A percentile compares a stretch with the other conserved stretches of the same genome.
Evolutionary conservation across 2,888 invertebrate genomes (phyloP).

Genomic region (Cataglyphis altisquamis): DNA sequence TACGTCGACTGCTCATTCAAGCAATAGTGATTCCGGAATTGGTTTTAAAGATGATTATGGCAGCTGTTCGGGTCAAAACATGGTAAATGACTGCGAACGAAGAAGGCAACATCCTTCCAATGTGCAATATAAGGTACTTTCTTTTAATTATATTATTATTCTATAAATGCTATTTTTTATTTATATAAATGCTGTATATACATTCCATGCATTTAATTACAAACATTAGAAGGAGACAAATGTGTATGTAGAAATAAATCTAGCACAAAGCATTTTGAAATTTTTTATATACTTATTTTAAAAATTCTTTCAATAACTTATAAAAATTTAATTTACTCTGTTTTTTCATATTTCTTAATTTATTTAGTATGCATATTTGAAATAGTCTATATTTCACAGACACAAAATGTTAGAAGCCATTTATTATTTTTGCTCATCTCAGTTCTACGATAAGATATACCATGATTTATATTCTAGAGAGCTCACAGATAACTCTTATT

Average conservation of each 20-base stretch:
- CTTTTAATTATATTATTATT: constrained; percentile 10
- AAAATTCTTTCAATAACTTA: neutral
- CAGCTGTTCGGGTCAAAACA: constrained; percentile 93
- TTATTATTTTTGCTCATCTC: neutral
- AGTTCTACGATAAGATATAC: neutral
- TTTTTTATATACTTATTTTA: neutral
- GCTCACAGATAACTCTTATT: constrained; percentile 7
- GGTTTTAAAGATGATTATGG: constrained; percentile 96
- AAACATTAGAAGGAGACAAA: neutral
- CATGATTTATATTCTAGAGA: too few relatives aligned
- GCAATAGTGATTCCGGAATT: constrained; percentile 98
- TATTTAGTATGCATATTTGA: neutral
- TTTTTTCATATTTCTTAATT: constrained; percentile 3
- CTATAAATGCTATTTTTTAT: neutral
- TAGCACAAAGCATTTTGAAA: neutral
- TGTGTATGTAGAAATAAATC: neutral
- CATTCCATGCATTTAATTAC: neutral
- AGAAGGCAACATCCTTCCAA: constrained; percentile 63
- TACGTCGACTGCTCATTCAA: constrained; percentile 93
- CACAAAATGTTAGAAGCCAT: neutral
- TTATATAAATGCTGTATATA: neutral
- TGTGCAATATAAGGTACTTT: constrained; percentile 68
- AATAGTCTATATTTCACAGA: neutral
- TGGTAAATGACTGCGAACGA: constrained; percentile 92
- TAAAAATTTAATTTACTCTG: neutral